Evolutionary conservation across 2,888 invertebrate species (phyloP).

Genomic region (Cheilosia grossa): DNA sequence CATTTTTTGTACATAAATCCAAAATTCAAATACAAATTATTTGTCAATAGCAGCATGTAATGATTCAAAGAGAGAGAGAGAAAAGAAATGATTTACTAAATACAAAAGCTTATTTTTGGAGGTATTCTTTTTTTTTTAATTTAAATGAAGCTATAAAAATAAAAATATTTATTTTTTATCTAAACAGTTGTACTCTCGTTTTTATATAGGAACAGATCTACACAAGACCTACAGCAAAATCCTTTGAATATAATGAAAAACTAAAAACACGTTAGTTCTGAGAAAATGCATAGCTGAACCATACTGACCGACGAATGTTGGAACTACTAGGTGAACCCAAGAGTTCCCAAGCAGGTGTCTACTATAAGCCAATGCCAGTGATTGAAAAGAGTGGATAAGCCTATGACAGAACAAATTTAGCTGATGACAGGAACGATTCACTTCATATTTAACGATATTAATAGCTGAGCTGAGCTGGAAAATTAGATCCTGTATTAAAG

Average conservation of each 20-base stretch:
- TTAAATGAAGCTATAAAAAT: not conserved
- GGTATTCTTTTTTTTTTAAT: not conserved
- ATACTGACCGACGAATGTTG: conserved; percentile 1
- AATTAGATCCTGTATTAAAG: not conserved
- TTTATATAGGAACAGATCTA: not conserved
- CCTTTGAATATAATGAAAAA: conserved; percentile 54
- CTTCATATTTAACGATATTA: not conserved
- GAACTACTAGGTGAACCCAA: conserved; percentile 20
- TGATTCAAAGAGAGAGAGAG: conserved; percentile 41
- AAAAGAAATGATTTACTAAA: conserved; percentile 34
- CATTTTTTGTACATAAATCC: conserved; percentile 59
- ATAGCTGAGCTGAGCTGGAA: not conserved
- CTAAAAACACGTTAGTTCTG: conserved; percentile 39
- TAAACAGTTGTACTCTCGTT: not conserved
- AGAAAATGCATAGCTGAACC: not conserved
- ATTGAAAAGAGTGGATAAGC: not conserved
- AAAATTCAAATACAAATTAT: conserved; percentile 23
- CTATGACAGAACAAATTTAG: not conserved
- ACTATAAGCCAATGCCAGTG: not conserved
- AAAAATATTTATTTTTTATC: not conserved
- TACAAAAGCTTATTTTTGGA: not conserved
- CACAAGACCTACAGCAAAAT: conserved; percentile 11
- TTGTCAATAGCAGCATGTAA: conserved; percentile 73
- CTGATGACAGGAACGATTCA: not conserved
- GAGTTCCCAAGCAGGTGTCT: conserved; percentile 5